Conservation (phyloP, 1,140 invertebrate species). For the Mactra quadrangularis region DNA sequence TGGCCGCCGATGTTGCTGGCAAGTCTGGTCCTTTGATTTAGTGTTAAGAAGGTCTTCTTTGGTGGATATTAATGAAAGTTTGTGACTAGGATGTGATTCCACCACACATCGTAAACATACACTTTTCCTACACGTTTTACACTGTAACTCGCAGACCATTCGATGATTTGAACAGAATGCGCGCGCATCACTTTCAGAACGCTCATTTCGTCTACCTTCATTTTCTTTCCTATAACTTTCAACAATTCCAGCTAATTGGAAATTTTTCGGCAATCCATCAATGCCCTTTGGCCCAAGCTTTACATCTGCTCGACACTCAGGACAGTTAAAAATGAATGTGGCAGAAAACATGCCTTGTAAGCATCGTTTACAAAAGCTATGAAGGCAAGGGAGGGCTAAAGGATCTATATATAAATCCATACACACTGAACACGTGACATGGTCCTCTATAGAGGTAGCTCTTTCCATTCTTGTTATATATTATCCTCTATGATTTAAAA, state of each 20-base stretch:
- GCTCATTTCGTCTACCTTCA: background rate
- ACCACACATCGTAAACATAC: constrained; percentile 38
- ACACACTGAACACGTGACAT: constrained; percentile 55
- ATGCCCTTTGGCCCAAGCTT: constrained; percentile 36
- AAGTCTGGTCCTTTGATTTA: background rate
- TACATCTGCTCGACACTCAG: constrained; percentile 40
- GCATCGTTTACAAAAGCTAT: constrained; percentile 52
- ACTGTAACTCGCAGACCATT: constrained; percentile 45
- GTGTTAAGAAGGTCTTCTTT: background rate
- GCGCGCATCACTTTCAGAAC: background rate
- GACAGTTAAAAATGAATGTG: constrained; percentile 29
- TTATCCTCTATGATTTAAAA: too few relatives aligned
- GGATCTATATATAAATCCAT: constrained; percentile 56
- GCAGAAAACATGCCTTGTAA: constrained; percentile 31
- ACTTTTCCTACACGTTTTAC: constrained; percentile 23
- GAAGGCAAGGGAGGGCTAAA: constrained; percentile 49
- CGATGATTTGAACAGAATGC: constrained; percentile 48
- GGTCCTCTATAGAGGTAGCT: constrained; percentile 42
- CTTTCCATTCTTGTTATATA: background rate
- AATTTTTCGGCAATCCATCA: constrained; percentile 38
- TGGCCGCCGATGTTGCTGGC: background rate
- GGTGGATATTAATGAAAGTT: background rate
- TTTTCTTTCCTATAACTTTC: constrained; percentile 49
- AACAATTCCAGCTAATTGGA: constrained; percentile 46
- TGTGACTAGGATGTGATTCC: constrained; percentile 21